A percentile compares a stretch with the other conserved stretches of the same genome.
Evolutionary conservation across 1,140 invertebrate species (phyloP).

Genomic region (Drosophila baimaii): DNA sequence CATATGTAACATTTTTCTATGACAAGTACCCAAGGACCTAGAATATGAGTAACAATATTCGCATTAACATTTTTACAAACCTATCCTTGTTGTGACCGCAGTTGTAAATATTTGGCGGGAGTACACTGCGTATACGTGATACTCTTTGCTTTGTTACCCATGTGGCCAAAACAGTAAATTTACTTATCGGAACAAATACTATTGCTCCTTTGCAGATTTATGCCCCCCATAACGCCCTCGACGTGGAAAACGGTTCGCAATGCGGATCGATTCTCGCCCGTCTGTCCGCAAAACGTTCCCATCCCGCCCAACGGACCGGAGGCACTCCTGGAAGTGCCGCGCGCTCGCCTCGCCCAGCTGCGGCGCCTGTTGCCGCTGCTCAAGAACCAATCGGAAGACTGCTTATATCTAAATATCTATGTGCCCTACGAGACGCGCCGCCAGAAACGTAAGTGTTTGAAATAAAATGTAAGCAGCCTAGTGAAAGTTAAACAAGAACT

Average conservation of each 20-base stretch:
- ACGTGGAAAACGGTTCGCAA: slow-evolving; percentile 93
- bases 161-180: slow-evolving; percentile 37
- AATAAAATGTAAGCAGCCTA: background rate
- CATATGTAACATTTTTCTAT: background rate
- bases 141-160: slow-evolving; percentile 4
- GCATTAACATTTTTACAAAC: no score
- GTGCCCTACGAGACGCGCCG: slow-evolving; percentile 87
- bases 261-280: slow-evolving; percentile 92
- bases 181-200: slow-evolving; percentile 40
- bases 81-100: no score
- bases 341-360: slow-evolving; percentile 91
- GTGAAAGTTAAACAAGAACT: background rate
- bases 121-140: slow-evolving; percentile 33
- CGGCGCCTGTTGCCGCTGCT: slow-evolving; percentile 92
- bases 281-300: slow-evolving; percentile 94
- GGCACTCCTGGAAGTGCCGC: slow-evolving; percentile 90
- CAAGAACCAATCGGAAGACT: slow-evolving; percentile 97
- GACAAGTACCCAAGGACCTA: background rate
- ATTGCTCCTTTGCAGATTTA: slow-evolving; percentile 88
- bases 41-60: no score
- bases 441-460: slow-evolving; percentile 64
- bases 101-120: slow-evolving; percentile 1
- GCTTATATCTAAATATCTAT: slow-evolving; percentile 98
- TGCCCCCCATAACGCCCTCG: slow-evolving; percentile 96
- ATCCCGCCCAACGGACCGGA: slow-evolving; percentile 89